Conservation (phyloP, 2,888 invertebrate species). For the Scaptomyza cyrtandrae region DNA sequence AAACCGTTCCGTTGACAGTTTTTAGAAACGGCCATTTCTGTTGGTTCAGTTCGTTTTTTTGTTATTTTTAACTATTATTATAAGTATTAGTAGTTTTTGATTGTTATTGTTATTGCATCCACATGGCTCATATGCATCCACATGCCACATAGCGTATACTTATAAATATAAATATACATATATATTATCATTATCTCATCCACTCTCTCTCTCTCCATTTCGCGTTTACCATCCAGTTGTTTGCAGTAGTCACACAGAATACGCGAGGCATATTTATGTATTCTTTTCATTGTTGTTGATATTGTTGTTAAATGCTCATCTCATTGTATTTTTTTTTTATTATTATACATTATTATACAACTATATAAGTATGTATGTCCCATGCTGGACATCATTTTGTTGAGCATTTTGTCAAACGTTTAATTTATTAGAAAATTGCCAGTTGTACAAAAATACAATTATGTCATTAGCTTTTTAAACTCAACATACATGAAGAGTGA, state of each 20-base stretch:
- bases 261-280: conserved; percentile 43
- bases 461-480: conserved; percentile 4
- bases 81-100: background rate
- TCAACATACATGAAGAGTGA: background rate
- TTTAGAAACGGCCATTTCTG: conserved; percentile 38
- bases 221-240: conserved; percentile 40
- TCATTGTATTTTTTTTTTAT: background rate
- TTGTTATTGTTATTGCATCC: conserved; percentile 26
- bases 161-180: too few species aligned
- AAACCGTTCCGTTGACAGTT: conserved; percentile 67
- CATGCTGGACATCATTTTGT: conserved; percentile 63
- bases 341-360: background rate
- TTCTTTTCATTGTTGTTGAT: conserved; percentile 29
- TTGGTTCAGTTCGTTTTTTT: background rate
- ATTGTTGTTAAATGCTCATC: too few species aligned
- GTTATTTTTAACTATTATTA: background rate
- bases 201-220: conserved; percentile 12
- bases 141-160: background rate
- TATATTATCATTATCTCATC: conserved; percentile 37
- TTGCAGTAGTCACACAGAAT: conserved; percentile 55
- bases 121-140: conserved; percentile 28
- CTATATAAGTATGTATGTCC: conserved; percentile 18
- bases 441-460: conserved; percentile 22
- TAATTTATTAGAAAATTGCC: conserved; percentile 41
- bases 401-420: conserved; percentile 66